Conservation (phyloP, 2,113 vertebrate species). For the Vulpes lagopus region DNA sequence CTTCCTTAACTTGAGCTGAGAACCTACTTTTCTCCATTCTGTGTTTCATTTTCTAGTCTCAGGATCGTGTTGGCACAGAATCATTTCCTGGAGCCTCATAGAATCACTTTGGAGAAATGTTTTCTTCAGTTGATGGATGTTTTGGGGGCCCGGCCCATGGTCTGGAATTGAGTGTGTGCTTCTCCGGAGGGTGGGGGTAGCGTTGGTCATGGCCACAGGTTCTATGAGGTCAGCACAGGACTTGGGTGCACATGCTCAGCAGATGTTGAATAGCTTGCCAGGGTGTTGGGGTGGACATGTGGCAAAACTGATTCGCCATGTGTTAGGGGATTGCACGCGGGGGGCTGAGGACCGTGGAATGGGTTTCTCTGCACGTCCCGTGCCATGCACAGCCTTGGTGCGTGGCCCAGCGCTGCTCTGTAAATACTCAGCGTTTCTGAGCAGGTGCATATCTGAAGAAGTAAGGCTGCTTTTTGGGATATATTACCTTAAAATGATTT, state of each 20-base stretch:
- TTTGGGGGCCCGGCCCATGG: not conserved
- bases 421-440: not conserved
- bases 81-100: not conserved
- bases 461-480: not conserved
- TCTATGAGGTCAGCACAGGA: not conserved
- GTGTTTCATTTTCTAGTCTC: not conserved
- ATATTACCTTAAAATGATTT: not conserved
- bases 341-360: fast-evolving
- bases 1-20: not conserved
- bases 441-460: not conserved
- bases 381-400: not conserved
- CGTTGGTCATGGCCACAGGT: fast-evolving
- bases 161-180: not conserved
- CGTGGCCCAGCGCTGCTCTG: fast-evolving
- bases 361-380: fast-evolving
- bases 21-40: not conserved
- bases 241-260: not conserved
- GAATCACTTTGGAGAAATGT: not conserved
- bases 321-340: fast-evolving
- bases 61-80: not conserved
- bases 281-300: not conserved
- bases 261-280: not conserved
- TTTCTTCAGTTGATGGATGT: not conserved
- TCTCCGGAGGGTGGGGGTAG: not conserved
- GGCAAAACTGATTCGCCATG: fast-evolving